A percentile compares a stretch with the other conserved stretches of the same genome.
These are phyloP conservation scores for Fistularia commersonii DNA, from an alignment of 2,797 vertebrate genomes.

Conservation along the genomic window DNA sequence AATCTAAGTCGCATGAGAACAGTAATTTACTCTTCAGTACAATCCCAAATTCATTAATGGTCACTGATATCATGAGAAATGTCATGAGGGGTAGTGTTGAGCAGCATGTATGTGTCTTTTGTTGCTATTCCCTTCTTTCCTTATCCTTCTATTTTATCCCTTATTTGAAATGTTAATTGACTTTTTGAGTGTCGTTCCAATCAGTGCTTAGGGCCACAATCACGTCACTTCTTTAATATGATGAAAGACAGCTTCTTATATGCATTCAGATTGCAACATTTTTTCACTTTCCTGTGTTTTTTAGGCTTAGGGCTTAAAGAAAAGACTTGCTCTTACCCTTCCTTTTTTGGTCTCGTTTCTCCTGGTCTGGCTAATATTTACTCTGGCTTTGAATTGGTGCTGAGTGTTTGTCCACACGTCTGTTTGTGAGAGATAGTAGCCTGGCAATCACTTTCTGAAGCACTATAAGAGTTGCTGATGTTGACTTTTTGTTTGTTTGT, in stretches of 20 bases:
- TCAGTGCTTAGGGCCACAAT: conserved; percentile 54
- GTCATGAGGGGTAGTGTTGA: not conserved
- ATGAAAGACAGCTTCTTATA: conserved; percentile 34
- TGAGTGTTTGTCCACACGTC: conserved; percentile 36
- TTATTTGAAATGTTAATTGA: conserved; percentile 23
- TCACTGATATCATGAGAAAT: not conserved
- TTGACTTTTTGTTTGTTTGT: conserved; percentile 35
- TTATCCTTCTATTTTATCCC: conserved; percentile 7
- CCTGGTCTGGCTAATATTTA: conserved; percentile 42
- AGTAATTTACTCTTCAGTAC: not conserved
- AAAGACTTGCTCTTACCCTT: conserved; percentile 40
- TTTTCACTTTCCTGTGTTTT: conserved; percentile 17
- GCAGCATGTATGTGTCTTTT: conserved; percentile 6
- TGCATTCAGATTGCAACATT: conserved; percentile 8
- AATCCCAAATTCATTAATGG: not conserved
- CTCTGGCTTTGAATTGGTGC: conserved; percentile 32
- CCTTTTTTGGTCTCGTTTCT: conserved; percentile 5
- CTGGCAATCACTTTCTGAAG: conserved; percentile 32
- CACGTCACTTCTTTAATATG: conserved; percentile 54
- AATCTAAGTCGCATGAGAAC: not conserved
- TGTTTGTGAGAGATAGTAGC: conserved; percentile 45
- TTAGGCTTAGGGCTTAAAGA: conserved; percentile 13
- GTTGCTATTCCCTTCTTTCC: not conserved
- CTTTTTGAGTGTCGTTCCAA: conserved; percentile 41
- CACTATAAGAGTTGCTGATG: conserved; percentile 30